Evolutionary conservation across 1,140 invertebrate species (phyloP).

Genomic region (Drosophila funebris): DNA sequence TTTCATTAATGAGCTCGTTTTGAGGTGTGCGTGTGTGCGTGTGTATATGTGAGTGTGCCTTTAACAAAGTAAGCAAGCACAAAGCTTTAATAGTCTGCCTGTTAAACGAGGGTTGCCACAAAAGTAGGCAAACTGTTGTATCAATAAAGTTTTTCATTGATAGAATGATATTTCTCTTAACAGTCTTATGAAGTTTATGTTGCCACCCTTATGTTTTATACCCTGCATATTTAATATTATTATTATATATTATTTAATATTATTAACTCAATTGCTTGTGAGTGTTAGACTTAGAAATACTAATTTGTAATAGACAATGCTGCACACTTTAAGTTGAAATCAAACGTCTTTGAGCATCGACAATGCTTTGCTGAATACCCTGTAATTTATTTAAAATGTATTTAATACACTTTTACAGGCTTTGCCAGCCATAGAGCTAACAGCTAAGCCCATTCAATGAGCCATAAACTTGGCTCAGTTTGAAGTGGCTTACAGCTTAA

Average conservation of each 20-base stretch:
- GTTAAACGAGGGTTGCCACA: background rate
- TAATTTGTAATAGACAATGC: too few relatives aligned
- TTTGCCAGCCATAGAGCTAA: background rate
- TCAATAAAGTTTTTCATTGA: too few relatives aligned
- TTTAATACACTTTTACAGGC: background rate
- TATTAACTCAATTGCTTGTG: too few relatives aligned
- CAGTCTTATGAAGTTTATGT: too few relatives aligned
- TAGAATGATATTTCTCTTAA: too few relatives aligned
- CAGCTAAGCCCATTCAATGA: background rate
- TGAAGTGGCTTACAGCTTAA: background rate
- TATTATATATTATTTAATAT: too few relatives aligned
- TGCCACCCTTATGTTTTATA: too few relatives aligned
- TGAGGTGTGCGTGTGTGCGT: background rate
- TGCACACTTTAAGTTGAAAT: too few relatives aligned
- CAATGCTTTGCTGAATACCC: background rate
- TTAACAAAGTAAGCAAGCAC: background rate
- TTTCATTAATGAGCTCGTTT: slow-evolving; percentile 25
- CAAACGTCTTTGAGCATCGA: background rate
- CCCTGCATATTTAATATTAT: too few relatives aligned
- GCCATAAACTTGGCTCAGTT: slow-evolving; percentile 1
- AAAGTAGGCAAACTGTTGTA: background rate
- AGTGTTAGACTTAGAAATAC: too few relatives aligned
- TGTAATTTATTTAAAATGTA: background rate
- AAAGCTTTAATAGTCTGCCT: background rate
- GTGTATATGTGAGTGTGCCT: background rate